phyloP scores from a whole-genome alignment of 1,140 invertebrate species.

The Euwallacea similis region DNA sequence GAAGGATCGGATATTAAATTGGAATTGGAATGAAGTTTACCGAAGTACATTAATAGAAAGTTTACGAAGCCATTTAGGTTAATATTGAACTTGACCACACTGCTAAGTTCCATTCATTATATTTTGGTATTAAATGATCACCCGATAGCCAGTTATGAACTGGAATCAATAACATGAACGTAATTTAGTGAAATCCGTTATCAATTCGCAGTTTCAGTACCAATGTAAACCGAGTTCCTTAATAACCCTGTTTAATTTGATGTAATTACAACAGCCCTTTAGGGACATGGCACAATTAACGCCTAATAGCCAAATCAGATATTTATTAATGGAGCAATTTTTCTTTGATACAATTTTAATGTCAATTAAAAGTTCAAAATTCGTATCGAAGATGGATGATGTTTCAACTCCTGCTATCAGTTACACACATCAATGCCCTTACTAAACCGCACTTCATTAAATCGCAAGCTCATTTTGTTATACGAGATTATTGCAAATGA shows the following conservation, averaged over 20 bases:
- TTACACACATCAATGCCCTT: too few relatives aligned
- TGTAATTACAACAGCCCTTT: constrained; percentile 22
- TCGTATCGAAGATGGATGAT: too few relatives aligned
- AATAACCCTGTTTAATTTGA: constrained; percentile 20
- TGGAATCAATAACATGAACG: constrained; percentile 4
- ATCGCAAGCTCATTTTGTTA: too few relatives aligned
- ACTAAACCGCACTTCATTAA: too few relatives aligned
- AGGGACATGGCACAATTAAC: constrained; percentile 22
- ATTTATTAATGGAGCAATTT: constrained; percentile 18
- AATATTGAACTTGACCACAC: too few relatives aligned
- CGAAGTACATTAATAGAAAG: too few relatives aligned
- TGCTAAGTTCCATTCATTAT: constrained; percentile 2
- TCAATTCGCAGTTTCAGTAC: constrained; percentile 18
- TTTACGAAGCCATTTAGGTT: too few relatives aligned
- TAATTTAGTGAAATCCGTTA: background rate
- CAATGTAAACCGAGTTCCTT: constrained; percentile 22
- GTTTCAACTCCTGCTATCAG: too few relatives aligned
- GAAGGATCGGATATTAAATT: too few relatives aligned
- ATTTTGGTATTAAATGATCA: background rate
- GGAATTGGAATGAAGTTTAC: too few relatives aligned
- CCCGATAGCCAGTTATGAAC: background rate
- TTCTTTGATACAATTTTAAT: constrained; percentile 5
- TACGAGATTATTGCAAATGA: too few relatives aligned
- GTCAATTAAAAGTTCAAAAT: background rate
- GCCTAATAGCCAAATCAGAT: constrained; percentile 23